Evolutionary conservation across 1,140 invertebrate genomes (phyloP).

Genomic region (Amyelois transitella): DNA sequence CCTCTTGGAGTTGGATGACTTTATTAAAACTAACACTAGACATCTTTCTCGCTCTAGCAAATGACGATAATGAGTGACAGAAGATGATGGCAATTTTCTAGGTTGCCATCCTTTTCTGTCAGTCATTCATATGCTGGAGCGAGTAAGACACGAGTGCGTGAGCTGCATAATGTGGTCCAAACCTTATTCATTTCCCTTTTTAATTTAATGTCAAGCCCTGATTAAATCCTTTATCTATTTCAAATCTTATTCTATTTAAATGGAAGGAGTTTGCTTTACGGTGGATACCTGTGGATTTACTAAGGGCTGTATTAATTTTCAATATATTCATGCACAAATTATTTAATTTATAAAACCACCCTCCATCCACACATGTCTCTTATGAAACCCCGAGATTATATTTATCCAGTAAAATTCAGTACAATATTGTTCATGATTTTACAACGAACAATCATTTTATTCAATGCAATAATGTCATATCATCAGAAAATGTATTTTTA

Average conservation of each 20-base stretch:
- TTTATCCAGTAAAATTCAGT: constrained; percentile 14
- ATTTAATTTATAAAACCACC: neutral
- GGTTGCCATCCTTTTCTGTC: too few species aligned
- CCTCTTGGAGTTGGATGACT: too few species aligned
- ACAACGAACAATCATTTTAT: constrained; percentile 13
- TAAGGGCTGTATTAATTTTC: neutral
- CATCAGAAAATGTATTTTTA: constrained; percentile 9
- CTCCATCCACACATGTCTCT: constrained; percentile 7
- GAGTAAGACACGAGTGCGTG: too few species aligned
- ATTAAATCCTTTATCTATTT: neutral
- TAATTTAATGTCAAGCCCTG: neutral
- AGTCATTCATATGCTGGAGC: too few species aligned
- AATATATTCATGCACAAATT: constrained; percentile 5
- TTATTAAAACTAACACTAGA: too few species aligned
- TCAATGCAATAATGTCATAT: constrained; percentile 14
- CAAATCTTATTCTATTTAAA: neutral
- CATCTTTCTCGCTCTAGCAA: too few species aligned
- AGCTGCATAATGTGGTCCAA: too few species aligned
- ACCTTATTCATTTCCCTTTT: too few species aligned
- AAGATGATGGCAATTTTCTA: too few species aligned
- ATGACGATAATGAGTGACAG: too few species aligned
- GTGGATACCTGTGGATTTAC: too few species aligned
- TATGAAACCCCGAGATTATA: constrained; percentile 2
- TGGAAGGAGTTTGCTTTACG: neutral
- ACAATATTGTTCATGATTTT: constrained; percentile 15